Evolutionary conservation across 2,113 vertebrate species (phyloP), one percentile per base, ranked within the genome.

Genomic region (Cyanoderma ruficeps): DNA sequence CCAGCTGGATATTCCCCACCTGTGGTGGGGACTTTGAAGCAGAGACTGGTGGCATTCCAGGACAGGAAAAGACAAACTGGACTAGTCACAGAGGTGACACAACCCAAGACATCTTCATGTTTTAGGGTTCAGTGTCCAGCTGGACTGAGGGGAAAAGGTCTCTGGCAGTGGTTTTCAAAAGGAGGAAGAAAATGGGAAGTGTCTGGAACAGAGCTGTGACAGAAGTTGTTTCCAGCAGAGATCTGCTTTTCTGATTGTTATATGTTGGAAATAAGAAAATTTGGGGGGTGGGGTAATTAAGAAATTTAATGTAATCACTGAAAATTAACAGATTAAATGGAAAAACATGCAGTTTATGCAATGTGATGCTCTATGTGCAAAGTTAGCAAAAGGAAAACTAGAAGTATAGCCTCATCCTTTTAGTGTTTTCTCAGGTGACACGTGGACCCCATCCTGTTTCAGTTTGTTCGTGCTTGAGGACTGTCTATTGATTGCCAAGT

Each of bases 261-360:
- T 57, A 1, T 16, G 9, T 21, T 57, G 25, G 31, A 87, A 93
- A 55, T 33, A 77, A 77, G 27, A 52, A 80, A 60, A 67, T 9
- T 3, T 31, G 11, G 13, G 13, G 14, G 12, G 10, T 7, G 1
- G 3, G 14, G 30, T 4, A 42, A 35, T 10, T 31, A 41, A 46
- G 46, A 19, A 47, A 49, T 44, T 27, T 61, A 65, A 35, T 13
- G 7, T 47, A 53, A 53, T 44, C 4, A 41, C 14, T 39, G 56
- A 33, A 80, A 87, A 35, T 37, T 37, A 85, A 15, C 39, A 59
- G 46, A 25, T 63, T 37, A 47, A 20, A 9, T 64, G 14, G 33
- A 47, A 23, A 86, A 69, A 6, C 6, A 28, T 30, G 24, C 37
- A 23, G 10, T 63, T 24, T 55, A 16, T 57, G 19, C 15, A n/a